A percentile compares a stretch with the other conserved stretches of the same genome.
phyloP scores from a whole-genome alignment of 2,888 invertebrate genomes.

The Philopedon plagiatum region DNA sequence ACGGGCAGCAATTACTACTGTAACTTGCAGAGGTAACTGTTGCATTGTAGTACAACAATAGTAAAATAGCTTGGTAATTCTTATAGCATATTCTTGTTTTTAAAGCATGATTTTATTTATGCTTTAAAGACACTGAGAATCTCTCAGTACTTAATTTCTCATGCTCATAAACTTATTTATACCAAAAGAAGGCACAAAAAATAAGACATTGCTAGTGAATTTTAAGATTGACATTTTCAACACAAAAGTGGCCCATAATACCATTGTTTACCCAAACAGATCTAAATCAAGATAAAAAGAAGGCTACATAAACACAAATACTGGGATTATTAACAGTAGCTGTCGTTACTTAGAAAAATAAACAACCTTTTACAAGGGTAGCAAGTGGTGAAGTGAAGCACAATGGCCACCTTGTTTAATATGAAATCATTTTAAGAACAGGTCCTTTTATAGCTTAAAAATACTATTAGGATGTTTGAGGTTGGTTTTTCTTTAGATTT shows the following conservation, averaged over 20 bases:
- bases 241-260: conserved; percentile 28
- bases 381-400: conserved; percentile 19
- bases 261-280: conserved; percentile 38
- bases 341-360: conserved; percentile 39
- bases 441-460: background rate
- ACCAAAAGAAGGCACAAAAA: conserved; percentile 9
- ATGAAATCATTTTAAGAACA: background rate
- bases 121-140: conserved; percentile 1
- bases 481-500: no score
- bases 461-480: background rate
- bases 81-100: no score
- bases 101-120: no score
- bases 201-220: conserved; percentile 10
- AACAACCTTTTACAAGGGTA: conserved; percentile 35
- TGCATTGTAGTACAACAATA: no score
- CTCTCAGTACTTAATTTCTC: background rate
- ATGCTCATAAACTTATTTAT: background rate
- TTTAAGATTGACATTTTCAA: conserved; percentile 30
- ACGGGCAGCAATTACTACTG: no score
- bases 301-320: conserved; percentile 38
- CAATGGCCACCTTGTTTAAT: background rate
- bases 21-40: no score
- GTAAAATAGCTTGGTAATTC: no score
- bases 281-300: conserved; percentile 32
- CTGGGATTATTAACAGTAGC: conserved; percentile 37